A percentile compares a stretch with the other conserved stretches of the same genome.
Conservation (phyloP, 2,113 vertebrate species). For the Ctenodactylus gundi region DNA sequence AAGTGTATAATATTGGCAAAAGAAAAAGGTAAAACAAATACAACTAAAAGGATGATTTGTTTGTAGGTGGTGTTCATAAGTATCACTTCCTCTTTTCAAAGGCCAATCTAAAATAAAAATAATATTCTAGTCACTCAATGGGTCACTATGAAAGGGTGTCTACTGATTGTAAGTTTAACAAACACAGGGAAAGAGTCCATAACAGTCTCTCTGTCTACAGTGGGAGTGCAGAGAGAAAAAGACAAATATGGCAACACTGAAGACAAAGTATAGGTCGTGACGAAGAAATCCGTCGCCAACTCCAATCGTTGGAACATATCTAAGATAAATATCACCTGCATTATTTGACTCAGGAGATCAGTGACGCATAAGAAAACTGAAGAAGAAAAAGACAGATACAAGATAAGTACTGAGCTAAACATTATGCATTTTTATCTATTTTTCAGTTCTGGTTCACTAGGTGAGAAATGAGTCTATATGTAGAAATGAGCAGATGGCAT, state of each 20-base stretch:
- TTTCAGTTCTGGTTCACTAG: not conserved
- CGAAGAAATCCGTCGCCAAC: not conserved
- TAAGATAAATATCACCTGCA: not conserved
- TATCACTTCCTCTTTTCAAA: not conserved
- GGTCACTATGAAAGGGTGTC: not conserved
- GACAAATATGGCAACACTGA: not conserved
- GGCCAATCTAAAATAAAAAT: slow-evolving; percentile 18
- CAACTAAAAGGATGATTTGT: not conserved
- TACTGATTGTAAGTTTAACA: not conserved
- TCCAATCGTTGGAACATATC: not conserved
- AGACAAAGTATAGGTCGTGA: not conserved
- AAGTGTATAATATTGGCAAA: slow-evolving; percentile 2
- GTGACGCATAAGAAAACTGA: not conserved
- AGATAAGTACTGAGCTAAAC: not conserved
- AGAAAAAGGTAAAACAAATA: not conserved
- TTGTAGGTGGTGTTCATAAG: not conserved
- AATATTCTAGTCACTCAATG: not conserved
- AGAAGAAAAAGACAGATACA: not conserved
- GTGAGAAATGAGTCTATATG: not conserved
- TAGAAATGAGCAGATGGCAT: not conserved
- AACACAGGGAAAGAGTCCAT: not conserved
- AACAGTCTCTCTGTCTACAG: not conserved
- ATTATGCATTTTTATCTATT: not conserved
- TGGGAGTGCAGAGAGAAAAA: not conserved
- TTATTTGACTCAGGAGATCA: not conserved